Percentiles rank a stretch among this genome's conserved stretches.
phyloP scores from a whole-genome alignment of 2,113 vertebrate genomes.

The Astur gentilis region DNA sequence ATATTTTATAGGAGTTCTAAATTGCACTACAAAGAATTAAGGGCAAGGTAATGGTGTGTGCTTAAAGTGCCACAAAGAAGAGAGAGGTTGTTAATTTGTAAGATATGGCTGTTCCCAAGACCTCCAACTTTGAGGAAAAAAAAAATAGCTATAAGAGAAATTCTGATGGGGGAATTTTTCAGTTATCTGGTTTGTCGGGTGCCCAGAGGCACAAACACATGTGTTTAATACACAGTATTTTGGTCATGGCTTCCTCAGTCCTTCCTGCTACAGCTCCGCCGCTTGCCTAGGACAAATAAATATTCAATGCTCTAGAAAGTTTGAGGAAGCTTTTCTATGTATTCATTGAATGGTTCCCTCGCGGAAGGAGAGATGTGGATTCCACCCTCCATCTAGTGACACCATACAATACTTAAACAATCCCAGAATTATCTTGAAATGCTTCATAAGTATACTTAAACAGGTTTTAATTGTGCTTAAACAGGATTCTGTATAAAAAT shows the following conservation, averaged over 20 bases:
- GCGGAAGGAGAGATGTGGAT: neutral
- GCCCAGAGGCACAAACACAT: conserved; percentile 35
- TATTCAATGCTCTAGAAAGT: neutral
- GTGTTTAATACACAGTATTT: conserved; percentile 17
- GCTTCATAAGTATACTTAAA: neutral
- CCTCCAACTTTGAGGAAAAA: conserved; percentile 32
- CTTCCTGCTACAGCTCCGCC: neutral
- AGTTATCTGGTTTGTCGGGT: neutral
- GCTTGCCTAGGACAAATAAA: neutral
- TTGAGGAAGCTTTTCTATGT: neutral
- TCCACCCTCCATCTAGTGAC: neutral
- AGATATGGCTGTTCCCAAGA: conserved; percentile 25
- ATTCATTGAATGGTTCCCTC: neutral
- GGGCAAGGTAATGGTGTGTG: neutral
- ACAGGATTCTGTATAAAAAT: neutral
- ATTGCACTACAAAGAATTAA: neutral
- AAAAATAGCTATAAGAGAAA: neutral
- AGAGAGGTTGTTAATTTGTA: conserved; percentile 32
- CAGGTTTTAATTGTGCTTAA: neutral
- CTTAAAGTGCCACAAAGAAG: conserved; percentile 17
- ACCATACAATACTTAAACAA: neutral
- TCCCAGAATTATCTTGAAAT: neutral
- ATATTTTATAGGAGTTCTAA: conserved; percentile 28
- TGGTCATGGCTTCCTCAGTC: neutral
- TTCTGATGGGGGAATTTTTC: conserved; percentile 37